phyloP scores from a whole-genome alignment of 2,888 invertebrate genomes.

The Ophioninae sp. region DNA sequence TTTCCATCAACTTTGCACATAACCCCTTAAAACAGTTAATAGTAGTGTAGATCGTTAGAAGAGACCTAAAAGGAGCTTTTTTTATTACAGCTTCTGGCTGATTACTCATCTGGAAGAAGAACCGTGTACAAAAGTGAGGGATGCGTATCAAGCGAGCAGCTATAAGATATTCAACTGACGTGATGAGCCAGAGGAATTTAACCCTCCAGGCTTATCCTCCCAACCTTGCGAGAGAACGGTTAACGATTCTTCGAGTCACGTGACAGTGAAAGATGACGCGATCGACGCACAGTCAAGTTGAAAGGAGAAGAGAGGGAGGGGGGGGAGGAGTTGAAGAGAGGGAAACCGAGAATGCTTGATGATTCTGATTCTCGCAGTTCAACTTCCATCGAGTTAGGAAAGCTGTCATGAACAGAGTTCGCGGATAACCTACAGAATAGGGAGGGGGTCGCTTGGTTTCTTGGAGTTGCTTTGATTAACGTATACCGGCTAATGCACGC shows the following conservation, averaged over 20 bases:
- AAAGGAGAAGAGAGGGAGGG: slow-evolving; percentile 7
- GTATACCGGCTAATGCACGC: neutral
- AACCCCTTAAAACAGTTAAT: too few relatives aligned
- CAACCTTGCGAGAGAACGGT: slow-evolving; percentile 8
- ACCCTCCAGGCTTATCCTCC: slow-evolving; percentile 24
- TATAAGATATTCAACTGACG: neutral
- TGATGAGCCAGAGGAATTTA: slow-evolving; percentile 32
- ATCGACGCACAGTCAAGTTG: slow-evolving; percentile 21
- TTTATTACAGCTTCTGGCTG: neutral
- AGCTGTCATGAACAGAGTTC: slow-evolving; percentile 55
- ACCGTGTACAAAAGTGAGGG: neutral
- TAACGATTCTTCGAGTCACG: slow-evolving; percentile 35
- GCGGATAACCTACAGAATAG: slow-evolving; percentile 24
- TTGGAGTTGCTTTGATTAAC: slow-evolving; percentile 23
- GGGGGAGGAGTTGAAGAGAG: slow-evolving; percentile 23
- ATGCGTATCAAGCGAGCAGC: neutral
- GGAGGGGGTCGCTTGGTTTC: slow-evolving; percentile 17
- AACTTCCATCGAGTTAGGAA: slow-evolving; percentile 41
- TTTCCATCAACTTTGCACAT: too few relatives aligned
- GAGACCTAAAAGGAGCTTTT: too few relatives aligned
- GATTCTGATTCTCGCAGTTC: slow-evolving; percentile 30
- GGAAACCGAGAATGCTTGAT: slow-evolving; percentile 28
- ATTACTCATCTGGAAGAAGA: neutral
- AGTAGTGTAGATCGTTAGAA: too few relatives aligned
- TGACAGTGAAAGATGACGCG: slow-evolving; percentile 48